Percentiles rank a stretch among this genome's conserved stretches.
Evolutionary conservation across 2,888 invertebrate species (phyloP).

Genomic region (Meghimatium bilineatum): DNA sequence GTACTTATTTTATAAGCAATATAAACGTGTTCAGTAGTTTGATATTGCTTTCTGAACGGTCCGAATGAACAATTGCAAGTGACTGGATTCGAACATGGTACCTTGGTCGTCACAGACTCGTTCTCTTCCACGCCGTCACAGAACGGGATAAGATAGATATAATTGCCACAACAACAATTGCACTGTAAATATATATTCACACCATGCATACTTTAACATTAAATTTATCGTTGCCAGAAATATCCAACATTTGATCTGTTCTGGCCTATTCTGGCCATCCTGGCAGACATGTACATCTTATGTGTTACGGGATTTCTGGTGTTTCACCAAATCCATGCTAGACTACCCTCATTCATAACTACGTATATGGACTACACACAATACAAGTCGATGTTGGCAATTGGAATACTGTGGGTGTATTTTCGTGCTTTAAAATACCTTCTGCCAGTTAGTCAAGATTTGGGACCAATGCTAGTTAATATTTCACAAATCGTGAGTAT

Average conservation of each 20-base stretch:
- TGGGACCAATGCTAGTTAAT: slow-evolving; percentile 78
- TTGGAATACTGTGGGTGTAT: slow-evolving; percentile 78
- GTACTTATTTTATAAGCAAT: too few relatives aligned
- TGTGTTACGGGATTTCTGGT: slow-evolving; percentile 69
- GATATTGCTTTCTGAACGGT: too few relatives aligned
- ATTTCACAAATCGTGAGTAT: slow-evolving; percentile 73
- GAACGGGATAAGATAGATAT: too few relatives aligned
- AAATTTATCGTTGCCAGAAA: slow-evolving; percentile 47
- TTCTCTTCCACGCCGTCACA: too few relatives aligned
- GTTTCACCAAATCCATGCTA: slow-evolving; percentile 61
- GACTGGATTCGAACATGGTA: too few relatives aligned
- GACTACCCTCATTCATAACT: slow-evolving; percentile 60
- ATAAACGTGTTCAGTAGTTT: too few relatives aligned
- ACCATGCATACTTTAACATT: too few relatives aligned
- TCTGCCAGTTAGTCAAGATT: slow-evolving; percentile 77
- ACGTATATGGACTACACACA: slow-evolving; percentile 64
- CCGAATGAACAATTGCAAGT: too few relatives aligned
- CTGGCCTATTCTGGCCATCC: slow-evolving; percentile 29
- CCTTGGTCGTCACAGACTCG: too few relatives aligned
- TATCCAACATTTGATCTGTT: slow-evolving; percentile 49
- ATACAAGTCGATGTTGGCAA: slow-evolving; percentile 74
- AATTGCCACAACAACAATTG: too few relatives aligned
- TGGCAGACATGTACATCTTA: slow-evolving; percentile 22
- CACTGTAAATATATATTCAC: too few relatives aligned
- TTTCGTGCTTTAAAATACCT: slow-evolving; percentile 78